Evolutionary conservation across 2,113 vertebrate species (phyloP), one percentile per base, ranked within the genome.

Genomic region (Sylvilagus bachmani): DNA sequence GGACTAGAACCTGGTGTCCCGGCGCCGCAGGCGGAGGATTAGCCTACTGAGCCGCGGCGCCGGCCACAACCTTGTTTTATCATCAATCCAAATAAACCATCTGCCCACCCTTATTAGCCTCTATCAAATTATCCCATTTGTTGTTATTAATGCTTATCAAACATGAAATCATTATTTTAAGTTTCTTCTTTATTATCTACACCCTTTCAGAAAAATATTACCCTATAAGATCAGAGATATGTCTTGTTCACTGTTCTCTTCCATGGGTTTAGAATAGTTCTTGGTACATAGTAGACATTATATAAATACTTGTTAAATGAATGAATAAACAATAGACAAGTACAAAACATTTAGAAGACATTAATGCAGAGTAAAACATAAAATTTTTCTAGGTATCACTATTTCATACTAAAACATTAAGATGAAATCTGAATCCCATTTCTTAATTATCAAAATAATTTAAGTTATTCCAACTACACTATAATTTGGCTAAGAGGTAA

Each of bases 401-500:
- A 75, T 79, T 96, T 82, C 90, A 75, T 62, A 88, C 22, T 44
- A 95, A 87, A 84, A 55, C 27, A 66, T 66, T 82, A 58, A 88
- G 29, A 69, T 53, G 31, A 93, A 86, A 81, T 78, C n/a, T 70
- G n/a, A 94, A 92, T 73, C 22, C 80, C 10, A 29, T 62, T 91
- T 95, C 38, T 94, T 21, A 61, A 38, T 94, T 85, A 86, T 70
- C 31, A 92, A 94, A 97, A 94, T 58, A 87, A 70, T 69, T 94
- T 92, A 83, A 86, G 58, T 82, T 62, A 75, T 33, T 79, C 11
- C 16, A 89, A 95, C 24, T 27, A 71, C 88, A 85, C 55, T 78
- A 36, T 25, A 70, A 96, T 93, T 89, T 95, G 86, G 55, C 86
- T 90, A 95, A 91, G 89, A 91, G 83, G 31, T 51, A 91, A 96